Percentiles rank a stretch among this genome's conserved stretches.
These are phyloP conservation scores for Notarius quadriscutis DNA, from an alignment of 2,113 vertebrate genomes.

Conservation along the genomic window DNA sequence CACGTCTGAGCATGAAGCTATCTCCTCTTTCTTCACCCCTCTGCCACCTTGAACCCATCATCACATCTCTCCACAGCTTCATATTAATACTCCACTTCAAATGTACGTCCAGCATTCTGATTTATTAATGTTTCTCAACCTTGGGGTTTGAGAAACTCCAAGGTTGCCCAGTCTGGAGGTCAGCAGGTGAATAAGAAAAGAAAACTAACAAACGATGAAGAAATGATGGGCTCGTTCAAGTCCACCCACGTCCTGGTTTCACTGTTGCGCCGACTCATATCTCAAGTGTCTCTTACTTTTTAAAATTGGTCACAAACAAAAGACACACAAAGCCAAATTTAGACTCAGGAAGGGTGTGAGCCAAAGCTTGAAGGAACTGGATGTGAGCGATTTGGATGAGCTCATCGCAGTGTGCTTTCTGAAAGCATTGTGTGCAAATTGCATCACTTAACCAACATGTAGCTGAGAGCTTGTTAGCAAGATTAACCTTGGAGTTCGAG, in stretches of 20 bases:
- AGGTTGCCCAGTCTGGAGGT: not conserved
- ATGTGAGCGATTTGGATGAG: not conserved
- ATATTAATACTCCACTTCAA: slow-evolving; percentile 37
- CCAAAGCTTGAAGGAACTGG: not conserved
- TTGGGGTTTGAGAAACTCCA: slow-evolving; percentile 1
- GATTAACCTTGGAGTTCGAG: not conserved
- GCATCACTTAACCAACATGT: not conserved
- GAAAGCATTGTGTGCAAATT: not conserved
- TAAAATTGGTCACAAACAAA: not conserved
- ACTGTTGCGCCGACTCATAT: not conserved
- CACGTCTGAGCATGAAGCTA: slow-evolving; percentile 65
- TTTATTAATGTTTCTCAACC: slow-evolving; percentile 59
- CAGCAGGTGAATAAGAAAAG: not conserved
- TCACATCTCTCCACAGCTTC: slow-evolving; percentile 39
- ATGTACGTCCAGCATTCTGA: slow-evolving; percentile 23
- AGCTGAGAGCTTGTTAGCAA: not conserved
- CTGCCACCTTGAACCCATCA: slow-evolving; percentile 42
- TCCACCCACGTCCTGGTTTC: not conserved
- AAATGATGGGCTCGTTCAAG: not conserved
- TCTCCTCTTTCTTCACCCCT: slow-evolving; percentile 22
- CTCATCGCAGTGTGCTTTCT: not conserved
- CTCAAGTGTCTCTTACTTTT: not conserved
- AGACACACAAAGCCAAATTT: no score
- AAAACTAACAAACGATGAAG: not conserved
- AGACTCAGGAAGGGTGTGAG: not conserved